phyloP scores from a whole-genome alignment of 1,140 invertebrate genomes.

The Rhopalosiphum maidis region DNA sequence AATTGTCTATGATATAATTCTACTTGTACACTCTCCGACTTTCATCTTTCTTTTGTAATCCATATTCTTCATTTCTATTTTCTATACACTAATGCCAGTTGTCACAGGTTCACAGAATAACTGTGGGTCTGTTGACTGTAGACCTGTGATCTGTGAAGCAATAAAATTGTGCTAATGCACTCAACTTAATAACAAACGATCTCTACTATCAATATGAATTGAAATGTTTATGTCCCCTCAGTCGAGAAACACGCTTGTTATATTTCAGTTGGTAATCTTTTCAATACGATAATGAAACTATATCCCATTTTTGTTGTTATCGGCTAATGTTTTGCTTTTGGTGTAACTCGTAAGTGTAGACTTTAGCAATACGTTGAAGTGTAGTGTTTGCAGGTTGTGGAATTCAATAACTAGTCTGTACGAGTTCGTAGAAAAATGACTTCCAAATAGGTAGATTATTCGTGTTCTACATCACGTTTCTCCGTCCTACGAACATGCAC shows the following conservation, averaged over 20 bases:
- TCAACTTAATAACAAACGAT: no score
- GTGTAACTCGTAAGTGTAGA: background rate
- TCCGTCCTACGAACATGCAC: background rate
- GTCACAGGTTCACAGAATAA: no score
- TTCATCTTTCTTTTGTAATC: no score
- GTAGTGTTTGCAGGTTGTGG: background rate
- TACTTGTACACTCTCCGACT: no score
- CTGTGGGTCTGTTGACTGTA: no score
- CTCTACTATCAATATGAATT: background rate
- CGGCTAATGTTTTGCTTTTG: slow-evolving; percentile 42
- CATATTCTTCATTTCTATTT: no score
- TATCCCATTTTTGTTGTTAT: slow-evolving; percentile 49
- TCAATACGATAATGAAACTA: background rate
- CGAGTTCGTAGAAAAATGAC: slow-evolving; percentile 50
- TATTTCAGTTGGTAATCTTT: slow-evolving; percentile 6
- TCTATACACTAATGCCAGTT: no score
- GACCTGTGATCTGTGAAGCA: no score
- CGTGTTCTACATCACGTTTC: slow-evolving; percentile 37
- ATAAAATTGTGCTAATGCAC: no score
- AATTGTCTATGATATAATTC: no score
- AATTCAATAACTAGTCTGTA: slow-evolving; percentile 38
- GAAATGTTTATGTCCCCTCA: background rate
- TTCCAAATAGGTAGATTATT: slow-evolving; percentile 51
- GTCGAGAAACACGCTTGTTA: background rate
- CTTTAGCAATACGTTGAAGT: background rate